Percentiles rank a stretch among this genome's conserved stretches.
phyloP scores from a whole-genome alignment of 2,888 invertebrate species.

The Trissolcus brochymenae region DNA sequence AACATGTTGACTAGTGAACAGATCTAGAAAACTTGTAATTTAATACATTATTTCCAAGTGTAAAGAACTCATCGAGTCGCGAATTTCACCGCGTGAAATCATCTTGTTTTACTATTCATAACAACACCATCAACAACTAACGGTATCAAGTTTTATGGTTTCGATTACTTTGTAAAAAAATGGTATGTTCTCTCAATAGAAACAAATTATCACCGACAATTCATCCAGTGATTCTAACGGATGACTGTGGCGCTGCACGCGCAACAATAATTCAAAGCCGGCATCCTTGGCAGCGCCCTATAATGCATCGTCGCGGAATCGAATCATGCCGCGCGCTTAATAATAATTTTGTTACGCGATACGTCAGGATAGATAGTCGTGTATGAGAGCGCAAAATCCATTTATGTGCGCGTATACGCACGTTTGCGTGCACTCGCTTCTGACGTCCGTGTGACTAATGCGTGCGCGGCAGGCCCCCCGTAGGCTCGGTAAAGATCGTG shows the following conservation, averaged over 20 bases:
- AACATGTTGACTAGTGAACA: no score
- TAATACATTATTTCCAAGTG: not conserved
- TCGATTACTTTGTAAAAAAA: slow-evolving; percentile 9
- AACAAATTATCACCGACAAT: slow-evolving; percentile 43
- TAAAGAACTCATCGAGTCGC: not conserved
- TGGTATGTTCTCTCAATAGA: slow-evolving; percentile 19
- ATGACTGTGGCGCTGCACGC: slow-evolving; percentile 36
- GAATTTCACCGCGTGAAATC: not conserved
- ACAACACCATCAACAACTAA: slow-evolving; percentile 16
- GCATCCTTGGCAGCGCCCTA: slow-evolving; percentile 38
- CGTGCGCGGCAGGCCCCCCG: slow-evolving; percentile 43
- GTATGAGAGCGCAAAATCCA: slow-evolving; percentile 39
- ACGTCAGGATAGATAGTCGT: slow-evolving; percentile 48
- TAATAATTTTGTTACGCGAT: slow-evolving; percentile 55
- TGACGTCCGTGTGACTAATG: slow-evolving; percentile 51
- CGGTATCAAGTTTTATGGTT: slow-evolving; percentile 7
- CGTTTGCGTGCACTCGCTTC: slow-evolving; percentile 33
- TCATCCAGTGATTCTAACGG: slow-evolving; percentile 10
- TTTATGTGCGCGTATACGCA: slow-evolving; percentile 8
- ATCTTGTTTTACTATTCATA: not conserved
- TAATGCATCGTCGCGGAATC: slow-evolving; percentile 41
- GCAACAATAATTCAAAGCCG: slow-evolving; percentile 33
- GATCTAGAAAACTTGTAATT: no score
- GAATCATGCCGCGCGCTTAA: slow-evolving; percentile 42
- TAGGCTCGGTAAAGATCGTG: slow-evolving; percentile 33